phyloP scores from a whole-genome alignment of 35 echinoderm and acorn worm genomes.

The Nesometra sesokonis region DNA sequence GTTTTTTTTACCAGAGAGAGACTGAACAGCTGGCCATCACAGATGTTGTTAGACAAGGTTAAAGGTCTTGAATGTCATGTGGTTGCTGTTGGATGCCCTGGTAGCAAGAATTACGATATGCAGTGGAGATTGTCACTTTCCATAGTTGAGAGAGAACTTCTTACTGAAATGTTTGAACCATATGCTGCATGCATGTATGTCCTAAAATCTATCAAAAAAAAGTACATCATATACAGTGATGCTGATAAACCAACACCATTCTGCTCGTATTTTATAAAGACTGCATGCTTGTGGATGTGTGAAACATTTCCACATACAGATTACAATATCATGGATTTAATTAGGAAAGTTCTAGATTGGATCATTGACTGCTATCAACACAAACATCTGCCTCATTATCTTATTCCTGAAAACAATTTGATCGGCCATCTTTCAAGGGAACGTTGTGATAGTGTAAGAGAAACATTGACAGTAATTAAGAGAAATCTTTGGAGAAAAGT shows the following conservation, averaged over 20 bases:
- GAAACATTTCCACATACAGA: not conserved
- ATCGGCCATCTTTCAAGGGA: not conserved
- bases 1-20: not conserved
- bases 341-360: not conserved
- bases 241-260: not conserved
- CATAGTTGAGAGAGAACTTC: not conserved
- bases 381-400: not conserved
- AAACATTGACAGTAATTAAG: not conserved
- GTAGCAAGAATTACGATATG: not conserved
- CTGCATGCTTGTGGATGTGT: not conserved
- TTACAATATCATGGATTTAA: not conserved
- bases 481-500: not conserved
- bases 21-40: not conserved
- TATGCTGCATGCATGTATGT: not conserved
- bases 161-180: not conserved
- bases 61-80: not conserved
- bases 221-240: not conserved
- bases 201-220: not conserved
- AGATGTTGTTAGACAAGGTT: not conserved
- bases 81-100: not conserved
- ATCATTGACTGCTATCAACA: not conserved
- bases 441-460: not conserved
- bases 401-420: not conserved
- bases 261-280: not conserved
- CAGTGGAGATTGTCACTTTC: not conserved